A percentile compares a stretch with the other conserved stretches of the same genome.
Evolutionary conservation across 1,140 invertebrate genomes (phyloP).

Genomic region (Proctacanthus coquilletti): DNA sequence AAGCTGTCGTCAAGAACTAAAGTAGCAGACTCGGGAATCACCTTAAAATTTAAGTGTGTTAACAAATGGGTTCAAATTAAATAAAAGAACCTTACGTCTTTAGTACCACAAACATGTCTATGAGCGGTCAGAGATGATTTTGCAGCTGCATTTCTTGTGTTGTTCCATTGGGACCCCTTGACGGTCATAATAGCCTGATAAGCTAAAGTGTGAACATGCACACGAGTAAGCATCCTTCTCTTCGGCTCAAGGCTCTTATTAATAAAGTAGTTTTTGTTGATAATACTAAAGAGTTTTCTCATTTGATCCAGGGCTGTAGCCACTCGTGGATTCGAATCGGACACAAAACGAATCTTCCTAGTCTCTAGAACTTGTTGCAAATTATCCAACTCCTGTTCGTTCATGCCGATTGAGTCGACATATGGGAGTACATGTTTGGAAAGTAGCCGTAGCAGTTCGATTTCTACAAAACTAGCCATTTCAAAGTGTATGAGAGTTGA

Average conservation of each 20-base stretch:
- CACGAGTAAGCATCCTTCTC: conserved; percentile 46
- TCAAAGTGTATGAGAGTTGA: conserved; percentile 67
- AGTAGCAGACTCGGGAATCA: conserved; percentile 52
- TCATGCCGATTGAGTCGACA: conserved; percentile 79
- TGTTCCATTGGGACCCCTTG: conserved; percentile 52
- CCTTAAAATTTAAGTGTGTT: conserved; percentile 33
- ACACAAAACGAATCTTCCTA: conserved; percentile 57
- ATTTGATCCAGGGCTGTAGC: conserved; percentile 72
- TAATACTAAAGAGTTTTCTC: conserved; percentile 51
- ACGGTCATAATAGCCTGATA: conserved; percentile 71
- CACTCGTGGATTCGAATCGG: conserved; percentile 64
- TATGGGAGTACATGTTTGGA: conserved; percentile 52
- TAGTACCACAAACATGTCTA: conserved; percentile 68
- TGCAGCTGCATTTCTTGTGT: conserved; percentile 61
- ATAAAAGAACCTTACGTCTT: conserved; percentile 33
- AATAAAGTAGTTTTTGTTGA: conserved; percentile 22
- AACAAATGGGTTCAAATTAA: not conserved
- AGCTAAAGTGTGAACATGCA: conserved; percentile 77
- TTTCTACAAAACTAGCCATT: conserved; percentile 72
- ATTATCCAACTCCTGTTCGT: conserved; percentile 76
- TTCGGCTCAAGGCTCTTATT: conserved; percentile 7
- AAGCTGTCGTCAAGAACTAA: conserved; percentile 77
- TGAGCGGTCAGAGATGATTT: conserved; percentile 74
- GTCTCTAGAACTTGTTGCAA: conserved; percentile 49
- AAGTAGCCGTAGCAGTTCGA: conserved; percentile 48